A percentile compares a stretch with the other conserved stretches of the same genome.
phyloP scores from a whole-genome alignment of 2,797 vertebrate genomes.

The Phylloscopus collybita region DNA sequence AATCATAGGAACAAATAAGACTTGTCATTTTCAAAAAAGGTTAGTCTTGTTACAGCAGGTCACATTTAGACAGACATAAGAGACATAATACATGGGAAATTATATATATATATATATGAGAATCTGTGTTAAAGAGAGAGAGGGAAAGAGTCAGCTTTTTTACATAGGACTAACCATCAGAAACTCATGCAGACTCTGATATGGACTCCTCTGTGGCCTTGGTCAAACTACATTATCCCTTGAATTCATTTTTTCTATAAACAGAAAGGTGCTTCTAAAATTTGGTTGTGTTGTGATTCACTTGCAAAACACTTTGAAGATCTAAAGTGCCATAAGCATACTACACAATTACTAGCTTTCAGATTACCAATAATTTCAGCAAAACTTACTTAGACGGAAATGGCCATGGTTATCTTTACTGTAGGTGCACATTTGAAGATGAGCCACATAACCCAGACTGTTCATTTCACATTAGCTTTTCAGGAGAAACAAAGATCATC shows the following conservation, averaged over 20 bases:
- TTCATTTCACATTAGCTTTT: background rate
- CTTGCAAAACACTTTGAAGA: slow-evolving; percentile 52
- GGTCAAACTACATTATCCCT: slow-evolving; percentile 38
- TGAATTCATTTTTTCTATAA: background rate
- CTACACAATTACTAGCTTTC: background rate
- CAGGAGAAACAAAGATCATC: background rate
- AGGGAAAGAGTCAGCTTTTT: slow-evolving; percentile 31
- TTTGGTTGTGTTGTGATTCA: slow-evolving; percentile 52
- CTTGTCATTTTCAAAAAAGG: background rate
- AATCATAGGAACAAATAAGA: slow-evolving; percentile 9
- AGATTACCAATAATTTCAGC: background rate
- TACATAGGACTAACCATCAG: background rate
- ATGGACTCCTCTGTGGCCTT: slow-evolving; percentile 69
- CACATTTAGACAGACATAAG: slow-evolving; percentile 31
- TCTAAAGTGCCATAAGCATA: background rate
- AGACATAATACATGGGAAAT: slow-evolving; percentile 14
- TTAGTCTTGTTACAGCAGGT: slow-evolving; percentile 9
- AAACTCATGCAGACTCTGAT: slow-evolving; percentile 43
- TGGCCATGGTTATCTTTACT: background rate
- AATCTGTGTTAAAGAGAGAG: background rate
- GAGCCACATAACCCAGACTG: background rate
- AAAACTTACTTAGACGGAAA: slow-evolving; percentile 4
- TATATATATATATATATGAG: background rate
- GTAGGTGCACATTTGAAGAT: background rate
- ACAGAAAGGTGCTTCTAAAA: slow-evolving; percentile 39